Percentiles rank a stretch among this genome's conserved stretches.
These are phyloP conservation scores for Trichacis sp. DNA, from an alignment of 2,888 invertebrate species.

Conservation along the genomic window DNA sequence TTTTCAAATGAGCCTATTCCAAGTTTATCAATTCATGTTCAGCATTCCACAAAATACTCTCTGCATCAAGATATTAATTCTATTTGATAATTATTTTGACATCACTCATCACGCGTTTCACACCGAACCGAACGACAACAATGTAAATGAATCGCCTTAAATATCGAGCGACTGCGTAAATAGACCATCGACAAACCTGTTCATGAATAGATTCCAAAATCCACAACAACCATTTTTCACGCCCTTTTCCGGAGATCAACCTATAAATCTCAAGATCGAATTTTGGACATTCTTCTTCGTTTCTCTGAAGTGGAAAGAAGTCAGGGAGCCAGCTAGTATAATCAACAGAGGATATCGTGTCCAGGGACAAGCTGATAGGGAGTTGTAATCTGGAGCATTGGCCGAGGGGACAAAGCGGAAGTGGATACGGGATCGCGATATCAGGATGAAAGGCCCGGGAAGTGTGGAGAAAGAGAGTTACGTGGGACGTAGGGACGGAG, in stretches of 20 bases:
- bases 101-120: no score
- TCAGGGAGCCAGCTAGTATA: not conserved
- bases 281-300: not conserved
- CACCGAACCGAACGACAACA: no score
- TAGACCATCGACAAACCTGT: no score
- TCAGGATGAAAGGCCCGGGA: constrained; percentile 19
- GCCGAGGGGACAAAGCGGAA: constrained; percentile 17
- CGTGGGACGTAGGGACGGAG: constrained; percentile 4
- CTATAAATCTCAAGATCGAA: not conserved
- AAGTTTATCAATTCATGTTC: no score
- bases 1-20: no score
- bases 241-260: not conserved
- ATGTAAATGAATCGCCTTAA: no score
- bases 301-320: not conserved
- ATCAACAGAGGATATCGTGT: constrained; percentile 2
- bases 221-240: no score
- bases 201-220: no score
- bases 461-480: constrained; percentile 15
- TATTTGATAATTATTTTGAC: no score
- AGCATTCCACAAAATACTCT: no score
- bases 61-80: no score
- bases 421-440: constrained; percentile 16
- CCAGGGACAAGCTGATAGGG: not conserved
- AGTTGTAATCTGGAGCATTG: constrained; percentile 12
- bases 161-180: no score